phyloP scores from a whole-genome alignment of 2,888 invertebrate species.

The Drosophila setosimentum region DNA sequence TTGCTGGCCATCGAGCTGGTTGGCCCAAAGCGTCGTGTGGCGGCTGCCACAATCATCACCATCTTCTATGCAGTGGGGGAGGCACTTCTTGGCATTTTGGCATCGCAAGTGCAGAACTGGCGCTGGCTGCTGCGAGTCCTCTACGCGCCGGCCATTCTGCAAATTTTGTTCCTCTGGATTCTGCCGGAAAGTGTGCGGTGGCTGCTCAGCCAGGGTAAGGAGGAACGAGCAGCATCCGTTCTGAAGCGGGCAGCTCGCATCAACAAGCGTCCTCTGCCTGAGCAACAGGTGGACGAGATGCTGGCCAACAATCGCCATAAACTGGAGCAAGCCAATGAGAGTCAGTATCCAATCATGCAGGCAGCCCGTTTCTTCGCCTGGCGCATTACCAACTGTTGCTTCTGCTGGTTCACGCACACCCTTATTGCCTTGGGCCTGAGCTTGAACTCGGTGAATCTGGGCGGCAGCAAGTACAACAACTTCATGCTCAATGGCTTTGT shows the following conservation, averaged over 20 bases:
- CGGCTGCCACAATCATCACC: constrained; percentile 90
- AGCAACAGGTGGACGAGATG: constrained; percentile 67
- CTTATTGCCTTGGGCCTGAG: constrained; percentile 93
- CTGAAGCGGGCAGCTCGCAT: constrained; percentile 88
- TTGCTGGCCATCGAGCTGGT: constrained; percentile 91
- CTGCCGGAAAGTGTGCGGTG: constrained; percentile 91
- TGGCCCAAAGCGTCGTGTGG: constrained; percentile 90
- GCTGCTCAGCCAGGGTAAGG: constrained; percentile 88
- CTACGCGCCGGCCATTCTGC: constrained; percentile 89
- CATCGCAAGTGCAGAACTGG: constrained; percentile 90
- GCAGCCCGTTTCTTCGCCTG: constrained; percentile 70
- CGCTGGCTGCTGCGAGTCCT: constrained; percentile 88
- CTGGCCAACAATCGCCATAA: constrained; percentile 67
- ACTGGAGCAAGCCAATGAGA: constrained; percentile 67
- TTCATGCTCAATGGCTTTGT: constrained; percentile 87
- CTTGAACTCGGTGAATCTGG: constrained; percentile 90
- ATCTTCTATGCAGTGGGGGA: constrained; percentile 90
- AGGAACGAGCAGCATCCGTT: constrained; percentile 86
- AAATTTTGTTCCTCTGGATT: constrained; percentile 89
- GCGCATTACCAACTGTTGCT: constrained; percentile 87
- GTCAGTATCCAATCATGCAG: constrained; percentile 72
- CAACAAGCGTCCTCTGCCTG: constrained; percentile 84
- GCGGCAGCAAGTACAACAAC: constrained; percentile 91
- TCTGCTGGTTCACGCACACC: constrained; percentile 92
- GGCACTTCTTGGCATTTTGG: constrained; percentile 88